Base-by-base conservation (phyloP, 2,888 invertebrate species). In the Yponomeuta cagnagella region DNA sequence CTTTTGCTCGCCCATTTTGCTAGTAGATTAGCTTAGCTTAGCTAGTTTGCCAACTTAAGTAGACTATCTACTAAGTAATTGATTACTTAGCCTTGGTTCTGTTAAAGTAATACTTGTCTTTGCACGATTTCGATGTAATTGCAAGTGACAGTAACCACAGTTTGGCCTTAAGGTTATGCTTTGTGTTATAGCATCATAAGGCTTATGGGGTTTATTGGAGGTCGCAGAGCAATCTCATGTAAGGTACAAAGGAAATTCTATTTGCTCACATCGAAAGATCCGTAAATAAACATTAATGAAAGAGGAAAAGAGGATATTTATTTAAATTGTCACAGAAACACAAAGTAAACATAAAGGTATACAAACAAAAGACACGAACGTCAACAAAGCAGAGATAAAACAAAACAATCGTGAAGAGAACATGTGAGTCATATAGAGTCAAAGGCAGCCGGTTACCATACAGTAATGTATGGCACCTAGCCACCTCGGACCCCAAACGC, bases 1-100 rank as follows among this genome's bases (percentile, higher is more conserved):
- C 65, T 65, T 30, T 65, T 33, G 64, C 64, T 30, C 31, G 23
- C 30, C 64, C 30, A 64, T 52, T 52, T 12, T 52, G 43, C 43
- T 43, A 43, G 43, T 43, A 43, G 43, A 0, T 58, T 1, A 3
- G 52, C 52, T 15, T 52, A 52, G 52, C 43, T 2, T 43, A 8
- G 43, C 8, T 52, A 15, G 52, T 58, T 58, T 58, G 15, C 52
- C 52, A 58, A 58, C 52, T 58, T 15, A 65, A 31, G 63, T 30
- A 65, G 65, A 8, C 33, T 65, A 33, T 65, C 65, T 31, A 65
- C 65, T 65, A 33, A 65, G 65, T 65, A 65, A 33, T 23, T 65
- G 33, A 33, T 65, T 65, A 31, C 30, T 65, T 65, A 31, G 31
- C 65, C 52, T 58, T 58, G 52, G 52, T 15, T 58, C 15, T 58